phyloP scores from a whole-genome alignment of 2,113 vertebrate species.

The Haplochromis burtoni region DNA sequence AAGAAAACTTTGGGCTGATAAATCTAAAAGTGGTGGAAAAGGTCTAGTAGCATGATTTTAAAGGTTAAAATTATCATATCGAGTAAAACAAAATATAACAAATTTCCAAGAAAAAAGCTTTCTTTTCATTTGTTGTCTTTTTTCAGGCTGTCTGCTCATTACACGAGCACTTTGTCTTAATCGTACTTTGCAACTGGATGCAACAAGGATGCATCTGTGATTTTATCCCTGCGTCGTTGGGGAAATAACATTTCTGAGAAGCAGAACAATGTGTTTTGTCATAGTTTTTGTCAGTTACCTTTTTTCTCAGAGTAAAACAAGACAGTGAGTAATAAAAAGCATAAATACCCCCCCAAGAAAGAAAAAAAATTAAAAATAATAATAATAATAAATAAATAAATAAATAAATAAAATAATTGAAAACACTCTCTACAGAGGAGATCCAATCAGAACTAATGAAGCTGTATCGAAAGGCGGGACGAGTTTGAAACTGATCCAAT shows the following conservation, averaged over 20 bases:
- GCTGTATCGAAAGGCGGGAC: neutral
- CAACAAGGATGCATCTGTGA: neutral
- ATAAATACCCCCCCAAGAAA: neutral
- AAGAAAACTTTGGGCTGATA: neutral
- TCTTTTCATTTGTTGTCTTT: neutral
- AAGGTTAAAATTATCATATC: neutral
- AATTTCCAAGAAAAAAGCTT: neutral
- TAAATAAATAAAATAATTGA: too few relatives aligned
- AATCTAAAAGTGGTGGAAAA: neutral
- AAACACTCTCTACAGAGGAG: neutral
- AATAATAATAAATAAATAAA: too few relatives aligned
- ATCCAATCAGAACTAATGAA: neutral
- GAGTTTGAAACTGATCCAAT: neutral
- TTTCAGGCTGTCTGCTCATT: neutral
- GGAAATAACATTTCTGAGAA: neutral
- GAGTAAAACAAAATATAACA: neutral
- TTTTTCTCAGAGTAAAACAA: neutral
- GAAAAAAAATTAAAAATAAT: accelerated
- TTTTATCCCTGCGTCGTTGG: neutral
- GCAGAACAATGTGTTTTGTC: neutral
- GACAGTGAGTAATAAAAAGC: neutral
- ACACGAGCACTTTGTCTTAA: neutral
- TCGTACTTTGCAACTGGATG: neutral
- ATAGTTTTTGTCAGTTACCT: neutral
- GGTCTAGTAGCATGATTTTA: neutral